phyloP scores from a whole-genome alignment of 2,797 vertebrate species.

The Dermochelys coriacea region DNA sequence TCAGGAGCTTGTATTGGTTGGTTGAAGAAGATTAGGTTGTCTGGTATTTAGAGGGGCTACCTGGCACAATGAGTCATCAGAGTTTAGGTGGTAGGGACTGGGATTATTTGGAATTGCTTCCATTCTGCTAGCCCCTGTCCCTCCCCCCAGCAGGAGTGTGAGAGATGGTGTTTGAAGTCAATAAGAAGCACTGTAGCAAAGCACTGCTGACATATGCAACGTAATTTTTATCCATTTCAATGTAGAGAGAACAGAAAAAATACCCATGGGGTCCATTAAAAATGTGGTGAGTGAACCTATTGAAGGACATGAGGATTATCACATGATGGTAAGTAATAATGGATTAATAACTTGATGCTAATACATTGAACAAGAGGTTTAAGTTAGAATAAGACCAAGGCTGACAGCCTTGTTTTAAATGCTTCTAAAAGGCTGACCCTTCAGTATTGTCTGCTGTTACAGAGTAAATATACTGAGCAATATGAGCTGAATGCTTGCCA shows the following conservation, averaged over 20 bases:
- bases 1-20: neutral
- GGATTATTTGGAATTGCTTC: neutral
- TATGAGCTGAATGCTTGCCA: neutral
- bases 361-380: neutral
- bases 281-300: conserved; percentile 98
- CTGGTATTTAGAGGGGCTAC: neutral
- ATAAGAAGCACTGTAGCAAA: conserved; percentile 3
- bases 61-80: neutral
- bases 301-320: conserved; percentile 97
- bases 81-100: accelerated
- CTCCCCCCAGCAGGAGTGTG: neutral
- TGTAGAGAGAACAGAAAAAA: conserved; percentile 98
- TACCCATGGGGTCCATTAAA: conserved; percentile 99
- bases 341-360: neutral
- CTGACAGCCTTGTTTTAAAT: accelerated
- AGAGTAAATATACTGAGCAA: neutral
- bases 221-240: conserved; percentile 70
- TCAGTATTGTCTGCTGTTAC: neutral
- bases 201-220: neutral
- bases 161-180: neutral
- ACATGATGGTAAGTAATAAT: conserved; percentile 94
- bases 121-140: neutral
- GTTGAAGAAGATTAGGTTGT: neutral
- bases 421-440: neutral
- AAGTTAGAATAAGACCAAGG: neutral